A percentile compares a stretch with the other conserved stretches of the same genome.
Conservation (phyloP, 64 coral and sea anemone species). For the Actinia tenebrosa region DNA sequence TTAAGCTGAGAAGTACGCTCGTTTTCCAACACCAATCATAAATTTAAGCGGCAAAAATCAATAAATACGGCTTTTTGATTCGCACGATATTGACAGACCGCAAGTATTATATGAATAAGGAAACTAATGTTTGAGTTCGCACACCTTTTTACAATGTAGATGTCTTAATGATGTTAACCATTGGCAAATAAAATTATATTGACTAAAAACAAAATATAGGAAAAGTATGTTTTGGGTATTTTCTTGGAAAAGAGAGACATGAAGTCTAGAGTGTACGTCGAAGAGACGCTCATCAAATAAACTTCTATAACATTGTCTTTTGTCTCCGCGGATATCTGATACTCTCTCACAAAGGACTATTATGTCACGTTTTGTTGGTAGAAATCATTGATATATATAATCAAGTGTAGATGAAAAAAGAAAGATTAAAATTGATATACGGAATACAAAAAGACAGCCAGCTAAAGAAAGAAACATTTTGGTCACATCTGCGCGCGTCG, state of each 20-base stretch:
- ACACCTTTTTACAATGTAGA: neutral
- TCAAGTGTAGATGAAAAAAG: neutral
- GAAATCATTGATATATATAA: slow-evolving; percentile 15
- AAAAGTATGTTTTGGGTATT: neutral
- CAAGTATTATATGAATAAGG: neutral
- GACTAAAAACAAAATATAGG: neutral
- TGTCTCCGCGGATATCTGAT: neutral
- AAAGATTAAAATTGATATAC: neutral
- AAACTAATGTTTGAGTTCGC: neutral
- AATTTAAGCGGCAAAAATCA: neutral
- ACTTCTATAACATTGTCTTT: neutral
- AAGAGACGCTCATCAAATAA: slow-evolving; percentile 4
- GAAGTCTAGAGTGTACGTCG: neutral
- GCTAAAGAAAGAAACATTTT: neutral
- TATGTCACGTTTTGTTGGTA: slow-evolving; percentile 9
- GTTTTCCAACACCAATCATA: neutral
- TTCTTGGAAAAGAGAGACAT: neutral
- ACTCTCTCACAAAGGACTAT: slow-evolving; percentile 15
- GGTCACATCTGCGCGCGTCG: neutral
- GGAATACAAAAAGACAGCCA: neutral
- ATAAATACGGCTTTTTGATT: neutral
- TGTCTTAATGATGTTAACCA: neutral
- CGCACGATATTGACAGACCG: neutral
- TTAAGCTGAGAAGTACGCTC: neutral
- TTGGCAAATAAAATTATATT: neutral